These are phyloP conservation scores for Enchytraeus crypticus DNA, from an alignment of 2,888 invertebrate species.

Conservation along the genomic window DNA sequence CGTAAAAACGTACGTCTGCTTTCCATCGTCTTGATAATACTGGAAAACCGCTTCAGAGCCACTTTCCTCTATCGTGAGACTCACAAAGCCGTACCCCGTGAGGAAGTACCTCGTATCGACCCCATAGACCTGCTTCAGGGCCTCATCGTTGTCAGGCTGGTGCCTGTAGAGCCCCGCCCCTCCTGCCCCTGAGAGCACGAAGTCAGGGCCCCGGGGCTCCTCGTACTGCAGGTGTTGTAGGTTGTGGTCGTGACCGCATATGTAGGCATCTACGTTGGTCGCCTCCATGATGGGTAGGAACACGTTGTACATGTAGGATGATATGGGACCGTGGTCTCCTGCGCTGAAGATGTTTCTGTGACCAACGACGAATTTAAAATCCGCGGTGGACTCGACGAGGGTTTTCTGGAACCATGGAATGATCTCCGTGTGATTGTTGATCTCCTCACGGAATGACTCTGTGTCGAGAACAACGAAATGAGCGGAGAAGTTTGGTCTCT, in stretches of 20 bases:
- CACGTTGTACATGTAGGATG: neutral
- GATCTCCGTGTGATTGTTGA: constrained; percentile 14
- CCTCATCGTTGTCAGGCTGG: constrained; percentile 1
- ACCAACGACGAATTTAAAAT: constrained; percentile 9
- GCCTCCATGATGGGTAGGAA: constrained; percentile 2
- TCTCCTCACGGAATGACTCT: constrained; percentile 4
- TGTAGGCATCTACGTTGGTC: constrained; percentile 12
- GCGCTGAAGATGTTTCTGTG: constrained; percentile 12
- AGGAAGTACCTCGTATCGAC: constrained; percentile 1
- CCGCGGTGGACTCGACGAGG: constrained; percentile 2
- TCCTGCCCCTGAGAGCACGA: constrained; percentile 8
- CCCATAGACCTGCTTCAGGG: neutral
- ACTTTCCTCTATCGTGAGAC: neutral
- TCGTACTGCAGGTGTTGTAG: constrained; percentile 13
- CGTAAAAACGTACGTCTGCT: too few relatives aligned
- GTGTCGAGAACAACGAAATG: constrained; percentile 13
- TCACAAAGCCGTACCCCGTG: constrained; percentile 6
- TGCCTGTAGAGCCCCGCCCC: constrained; percentile 3
- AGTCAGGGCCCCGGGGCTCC: neutral
- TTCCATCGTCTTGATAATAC: too few relatives aligned
- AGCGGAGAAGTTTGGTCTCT: neutral
- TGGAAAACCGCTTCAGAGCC: too few relatives aligned
- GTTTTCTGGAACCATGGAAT: constrained; percentile 1
- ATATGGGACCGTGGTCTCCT: constrained; percentile 1
- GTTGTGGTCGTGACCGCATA: constrained; percentile 19